Conservation (phyloP, 2,888 invertebrate species). For the Lithophane ornitopus region DNA sequence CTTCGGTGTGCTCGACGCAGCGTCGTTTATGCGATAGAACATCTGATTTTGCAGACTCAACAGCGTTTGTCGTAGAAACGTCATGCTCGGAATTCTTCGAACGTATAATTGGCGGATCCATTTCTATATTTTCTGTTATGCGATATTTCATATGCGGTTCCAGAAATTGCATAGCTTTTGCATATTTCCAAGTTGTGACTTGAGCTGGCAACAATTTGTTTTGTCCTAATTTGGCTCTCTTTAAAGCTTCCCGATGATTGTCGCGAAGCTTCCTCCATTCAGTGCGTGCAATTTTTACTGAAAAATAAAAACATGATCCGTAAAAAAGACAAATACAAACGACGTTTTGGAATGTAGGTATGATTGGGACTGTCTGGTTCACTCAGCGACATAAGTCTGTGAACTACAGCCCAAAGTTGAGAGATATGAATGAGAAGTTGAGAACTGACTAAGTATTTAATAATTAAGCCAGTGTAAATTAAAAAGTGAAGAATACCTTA, state of each 20-base stretch:
- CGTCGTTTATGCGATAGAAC: slow-evolving; percentile 71
- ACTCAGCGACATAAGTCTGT: not conserved
- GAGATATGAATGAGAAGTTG: not conserved
- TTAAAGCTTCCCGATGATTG: slow-evolving; percentile 85
- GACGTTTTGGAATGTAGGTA: not conserved
- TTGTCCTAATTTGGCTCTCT: slow-evolving; percentile 85
- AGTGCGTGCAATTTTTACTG: slow-evolving; percentile 84
- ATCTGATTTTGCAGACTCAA: slow-evolving; percentile 64
- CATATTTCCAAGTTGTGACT: slow-evolving; percentile 88
- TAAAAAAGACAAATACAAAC: not conserved
- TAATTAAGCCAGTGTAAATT: too few relatives aligned
- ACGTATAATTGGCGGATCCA: slow-evolving; percentile 72
- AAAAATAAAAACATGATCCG: slow-evolving; percentile 57
- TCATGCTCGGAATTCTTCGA: slow-evolving; percentile 76
- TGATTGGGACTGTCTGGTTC: not conserved
- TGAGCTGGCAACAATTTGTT: slow-evolving; percentile 86
- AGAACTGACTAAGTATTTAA: too few relatives aligned
- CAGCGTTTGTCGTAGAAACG: slow-evolving; percentile 76
- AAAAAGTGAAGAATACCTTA: not conserved
- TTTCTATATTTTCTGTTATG: slow-evolving; percentile 86
- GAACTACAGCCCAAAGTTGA: not conserved
- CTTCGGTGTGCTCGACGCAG: slow-evolving; percentile 66
- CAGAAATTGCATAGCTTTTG: slow-evolving; percentile 87
- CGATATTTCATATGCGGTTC: slow-evolving; percentile 88
- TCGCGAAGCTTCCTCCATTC: slow-evolving; percentile 87